Evolutionary conservation across 2,113 vertebrate species (phyloP).

Genomic region (Festucalex cinctus): DNA sequence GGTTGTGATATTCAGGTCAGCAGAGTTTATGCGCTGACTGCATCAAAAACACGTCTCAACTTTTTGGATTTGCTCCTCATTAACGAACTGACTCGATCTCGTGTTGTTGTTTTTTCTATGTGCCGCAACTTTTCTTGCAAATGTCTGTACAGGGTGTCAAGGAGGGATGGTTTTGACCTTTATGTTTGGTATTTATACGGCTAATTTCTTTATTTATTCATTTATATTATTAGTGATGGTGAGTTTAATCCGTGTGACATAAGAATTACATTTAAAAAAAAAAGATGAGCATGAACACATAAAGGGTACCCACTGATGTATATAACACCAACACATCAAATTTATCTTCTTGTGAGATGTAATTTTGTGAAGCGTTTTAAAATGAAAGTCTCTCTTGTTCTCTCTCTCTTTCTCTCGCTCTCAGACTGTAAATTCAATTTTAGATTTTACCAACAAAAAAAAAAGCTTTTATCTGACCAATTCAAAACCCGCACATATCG

Average conservation of each 20-base stretch:
- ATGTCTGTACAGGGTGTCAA: constrained; percentile 50
- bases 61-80: constrained; percentile 28
- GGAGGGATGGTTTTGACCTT: constrained; percentile 50
- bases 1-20: constrained; percentile 30
- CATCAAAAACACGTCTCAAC: constrained; percentile 29
- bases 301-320: constrained; percentile 62
- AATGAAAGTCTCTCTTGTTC: constrained; percentile 40
- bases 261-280: constrained; percentile 45
- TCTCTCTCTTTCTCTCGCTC: constrained; percentile 24
- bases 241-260: constrained; percentile 61
- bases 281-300: constrained; percentile 66
- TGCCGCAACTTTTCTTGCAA: constrained; percentile 43
- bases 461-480: constrained; percentile 41
- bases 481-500: constrained; percentile 33
- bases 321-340: constrained; percentile 62
- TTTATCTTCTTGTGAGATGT: constrained; percentile 66
- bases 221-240: constrained; percentile 64
- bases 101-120: constrained; percentile 56
- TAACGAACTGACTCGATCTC: constrained; percentile 36
- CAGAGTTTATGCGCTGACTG: constrained; percentile 27
- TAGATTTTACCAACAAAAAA: background rate
- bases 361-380: constrained; percentile 68
- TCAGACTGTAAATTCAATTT: constrained; percentile 55
- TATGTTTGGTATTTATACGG: constrained; percentile 69
- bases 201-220: constrained; percentile 57